These are phyloP conservation scores for Hetaerina titia DNA, from an alignment of 2,888 invertebrate genomes.

Conservation along the genomic window DNA sequence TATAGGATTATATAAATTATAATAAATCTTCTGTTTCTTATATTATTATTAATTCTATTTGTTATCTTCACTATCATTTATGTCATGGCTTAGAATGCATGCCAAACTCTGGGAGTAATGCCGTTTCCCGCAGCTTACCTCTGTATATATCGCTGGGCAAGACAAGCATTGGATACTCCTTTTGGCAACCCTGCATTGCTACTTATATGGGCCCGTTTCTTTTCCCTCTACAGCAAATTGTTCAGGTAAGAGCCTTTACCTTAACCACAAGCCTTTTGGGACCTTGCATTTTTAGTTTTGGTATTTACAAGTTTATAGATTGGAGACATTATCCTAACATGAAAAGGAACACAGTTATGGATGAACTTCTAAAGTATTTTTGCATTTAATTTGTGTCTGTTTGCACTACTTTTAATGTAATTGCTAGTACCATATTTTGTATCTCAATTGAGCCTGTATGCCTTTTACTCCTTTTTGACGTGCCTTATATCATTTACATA, in stretches of 20 bases:
- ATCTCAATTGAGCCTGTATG: too few species aligned
- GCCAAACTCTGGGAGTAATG: constrained; percentile 79
- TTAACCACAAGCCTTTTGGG: constrained; percentile 74
- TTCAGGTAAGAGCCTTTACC: constrained; percentile 74
- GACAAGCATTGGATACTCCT: constrained; percentile 85
- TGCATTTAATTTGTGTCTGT: too few species aligned
- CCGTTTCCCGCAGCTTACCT: constrained; percentile 80
- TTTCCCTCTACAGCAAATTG: constrained; percentile 80
- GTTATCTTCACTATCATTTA: constrained; percentile 69
- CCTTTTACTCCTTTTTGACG: too few species aligned
- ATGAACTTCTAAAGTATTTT: too few species aligned
- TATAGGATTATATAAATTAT: not conserved
- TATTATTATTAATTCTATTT: constrained; percentile 49
- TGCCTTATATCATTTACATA: too few species aligned
- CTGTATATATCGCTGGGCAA: constrained; percentile 87
- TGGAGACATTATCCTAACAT: too few species aligned
- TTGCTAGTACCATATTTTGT: too few species aligned
- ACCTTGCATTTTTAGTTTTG: constrained; percentile 70
- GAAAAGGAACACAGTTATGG: too few species aligned
- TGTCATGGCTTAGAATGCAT: constrained; percentile 79
- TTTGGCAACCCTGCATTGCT: constrained; percentile 85
- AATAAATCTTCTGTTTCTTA: constrained; percentile 5
- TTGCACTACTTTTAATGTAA: too few species aligned
- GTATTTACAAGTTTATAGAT: too few species aligned
- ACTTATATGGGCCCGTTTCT: constrained; percentile 88